phyloP scores from a whole-genome alignment of 2,113 vertebrate genomes.

The Bubo scandiacus region DNA sequence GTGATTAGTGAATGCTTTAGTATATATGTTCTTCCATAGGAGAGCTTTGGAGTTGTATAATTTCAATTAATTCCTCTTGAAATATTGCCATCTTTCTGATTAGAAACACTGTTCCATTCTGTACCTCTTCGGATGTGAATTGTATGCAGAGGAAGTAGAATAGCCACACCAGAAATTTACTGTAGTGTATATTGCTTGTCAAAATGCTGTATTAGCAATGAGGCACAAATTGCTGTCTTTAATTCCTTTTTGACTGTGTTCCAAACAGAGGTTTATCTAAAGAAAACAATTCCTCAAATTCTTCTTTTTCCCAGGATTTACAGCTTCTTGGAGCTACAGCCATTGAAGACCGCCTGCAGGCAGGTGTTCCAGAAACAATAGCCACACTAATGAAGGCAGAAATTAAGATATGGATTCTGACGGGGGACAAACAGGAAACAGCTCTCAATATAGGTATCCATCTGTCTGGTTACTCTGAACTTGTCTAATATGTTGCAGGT shows the following conservation, averaged over 20 bases:
- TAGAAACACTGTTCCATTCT: not conserved
- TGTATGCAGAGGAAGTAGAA: not conserved
- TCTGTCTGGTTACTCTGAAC: not conserved
- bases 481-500: not conserved
- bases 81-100: constrained; percentile 9
- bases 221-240: not conserved
- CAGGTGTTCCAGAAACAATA: constrained; percentile 95
- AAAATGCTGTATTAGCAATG: not conserved
- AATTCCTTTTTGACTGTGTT: not conserved
- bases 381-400: constrained; percentile 90
- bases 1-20: not conserved
- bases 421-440: constrained; percentile 96
- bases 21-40: not conserved
- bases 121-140: not conserved
- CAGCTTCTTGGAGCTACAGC: constrained; percentile 93
- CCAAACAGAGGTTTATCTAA: not conserved
- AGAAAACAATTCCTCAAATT: not conserved
- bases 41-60: not conserved
- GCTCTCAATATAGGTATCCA: constrained; percentile 93
- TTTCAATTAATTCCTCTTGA: constrained; percentile 28
- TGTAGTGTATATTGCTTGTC: not conserved
- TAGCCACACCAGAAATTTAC: not conserved
- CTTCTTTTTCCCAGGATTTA: constrained; percentile 79
- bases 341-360: constrained; percentile 95
- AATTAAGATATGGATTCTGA: constrained; percentile 97